phyloP scores from a whole-genome alignment of 2,888 invertebrate genomes.

The Lacanobia oleracea region DNA sequence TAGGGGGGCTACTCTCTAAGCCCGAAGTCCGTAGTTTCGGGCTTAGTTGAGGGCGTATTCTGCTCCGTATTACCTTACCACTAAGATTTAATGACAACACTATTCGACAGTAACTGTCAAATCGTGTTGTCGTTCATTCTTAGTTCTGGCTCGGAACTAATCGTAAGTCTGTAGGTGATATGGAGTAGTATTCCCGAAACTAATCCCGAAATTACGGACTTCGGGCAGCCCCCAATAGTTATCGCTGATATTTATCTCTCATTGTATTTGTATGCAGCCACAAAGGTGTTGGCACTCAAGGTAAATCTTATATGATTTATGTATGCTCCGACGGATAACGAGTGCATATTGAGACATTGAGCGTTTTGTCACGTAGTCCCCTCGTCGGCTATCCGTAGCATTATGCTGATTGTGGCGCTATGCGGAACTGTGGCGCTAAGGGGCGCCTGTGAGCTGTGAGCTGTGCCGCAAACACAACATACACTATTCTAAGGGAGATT shows the following conservation, averaged over 20 bases:
- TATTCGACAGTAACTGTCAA: no score
- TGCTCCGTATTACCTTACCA: no score
- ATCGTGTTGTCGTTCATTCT: no score
- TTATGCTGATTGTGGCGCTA: slow-evolving; percentile 81
- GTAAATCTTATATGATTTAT: slow-evolving; percentile 39
- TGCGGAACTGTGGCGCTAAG: slow-evolving; percentile 69
- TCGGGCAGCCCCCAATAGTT: no score
- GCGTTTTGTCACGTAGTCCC: slow-evolving; percentile 79
- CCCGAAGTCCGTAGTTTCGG: no score
- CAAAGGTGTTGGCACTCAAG: slow-evolving; percentile 10
- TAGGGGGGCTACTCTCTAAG: no score
- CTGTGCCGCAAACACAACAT: slow-evolving; percentile 25
- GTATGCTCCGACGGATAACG: slow-evolving; percentile 63
- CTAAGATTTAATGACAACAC: no score
- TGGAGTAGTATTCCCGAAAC: no score
- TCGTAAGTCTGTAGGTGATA: no score
- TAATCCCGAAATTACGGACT: no score
- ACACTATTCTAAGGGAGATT: slow-evolving; percentile 24
- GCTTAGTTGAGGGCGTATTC: no score
- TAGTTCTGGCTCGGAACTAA: no score
- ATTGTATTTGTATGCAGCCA: background rate
- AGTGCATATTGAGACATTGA: slow-evolving; percentile 78
- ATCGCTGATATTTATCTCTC: background rate
- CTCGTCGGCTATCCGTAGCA: slow-evolving; percentile 77
- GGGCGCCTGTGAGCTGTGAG: slow-evolving; percentile 36